Evolutionary conservation across 1,140 invertebrate genomes (phyloP), one percentile per base, ranked within the genome.

Genomic region (Ganaspis sp.): DNA sequence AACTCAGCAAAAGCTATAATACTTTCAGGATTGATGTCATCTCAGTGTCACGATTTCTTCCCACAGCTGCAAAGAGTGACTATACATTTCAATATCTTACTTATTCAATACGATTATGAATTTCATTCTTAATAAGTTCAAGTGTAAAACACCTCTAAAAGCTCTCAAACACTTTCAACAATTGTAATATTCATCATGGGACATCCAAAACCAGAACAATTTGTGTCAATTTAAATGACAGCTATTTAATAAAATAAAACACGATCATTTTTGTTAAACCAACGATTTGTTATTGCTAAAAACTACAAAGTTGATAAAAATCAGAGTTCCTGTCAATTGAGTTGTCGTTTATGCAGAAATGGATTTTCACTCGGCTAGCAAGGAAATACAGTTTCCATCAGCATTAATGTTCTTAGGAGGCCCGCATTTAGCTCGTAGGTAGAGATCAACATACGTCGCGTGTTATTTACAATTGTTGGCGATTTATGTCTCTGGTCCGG

Each of bases 401-500:
- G n/a, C 69, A 45, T 54, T 54, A 70, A 40, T 53, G 53, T 38
- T 42, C 9, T 70, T n/a, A 29, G 12, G 17, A 54, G 19, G 29
- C 21, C 11, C 38, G 21, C 72, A 69, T 29, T 34, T 6, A 72
- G 19, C 17, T 49, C 49, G 17, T 53, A 81, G 29, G 79, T 54
- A 78, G 75, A 85, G 83, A 88, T 88, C 87, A 87, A 84, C 87
- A 87, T 87, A 88, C 83, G 85, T 86, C 86, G 83, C 81, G 84
- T 83, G 86, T 88, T 88, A 89, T 89, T 89, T 88, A 89, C 87
- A 89, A 89, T 88, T 88, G 87, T 82, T 74, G 83, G 79, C 83
- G 86, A 89, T 89, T 88, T 89, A 90, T 88, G 86, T 85, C 81
- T 85, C 73, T 77, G 77, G 82, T 74, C 80, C 81, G 83, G 83